These are phyloP conservation scores for Cephalotes varians DNA, from an alignment of 2,888 invertebrate genomes.

Conservation along the genomic window DNA sequence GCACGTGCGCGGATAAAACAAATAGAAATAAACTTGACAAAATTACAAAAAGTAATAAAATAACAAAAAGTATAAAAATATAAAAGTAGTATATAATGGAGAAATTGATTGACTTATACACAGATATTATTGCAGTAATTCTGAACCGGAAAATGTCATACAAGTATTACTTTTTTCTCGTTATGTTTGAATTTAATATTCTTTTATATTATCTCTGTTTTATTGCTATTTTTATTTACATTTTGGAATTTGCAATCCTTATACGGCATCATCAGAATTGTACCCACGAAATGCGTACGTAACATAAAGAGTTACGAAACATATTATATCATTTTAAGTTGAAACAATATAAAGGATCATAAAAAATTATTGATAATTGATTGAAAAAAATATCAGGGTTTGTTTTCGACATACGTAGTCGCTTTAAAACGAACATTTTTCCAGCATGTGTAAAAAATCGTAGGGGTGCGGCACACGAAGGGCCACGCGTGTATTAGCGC, in stretches of 20 bases:
- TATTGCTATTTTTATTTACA: constrained; percentile 35
- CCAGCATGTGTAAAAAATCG: constrained; percentile 62
- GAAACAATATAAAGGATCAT: constrained; percentile 31
- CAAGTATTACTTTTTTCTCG: constrained; percentile 17
- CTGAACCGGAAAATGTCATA: constrained; percentile 5
- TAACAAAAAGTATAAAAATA: background rate
- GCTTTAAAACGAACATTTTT: constrained; percentile 57
- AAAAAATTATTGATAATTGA: constrained; percentile 46
- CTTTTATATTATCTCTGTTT: constrained; percentile 30
- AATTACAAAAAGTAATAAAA: background rate
- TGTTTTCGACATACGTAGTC: constrained; percentile 45
- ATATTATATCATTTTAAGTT: constrained; percentile 29
- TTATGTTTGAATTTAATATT: constrained; percentile 10
- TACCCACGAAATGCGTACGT: background rate
- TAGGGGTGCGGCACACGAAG: background rate
- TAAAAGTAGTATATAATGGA: background rate
- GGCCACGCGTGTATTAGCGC: constrained; percentile 48
- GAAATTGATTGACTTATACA: constrained; percentile 7
- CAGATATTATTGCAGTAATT: background rate
- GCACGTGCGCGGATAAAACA: background rate
- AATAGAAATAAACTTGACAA: background rate
- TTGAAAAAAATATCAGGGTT: constrained; percentile 20
- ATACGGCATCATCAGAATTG: constrained; percentile 20
- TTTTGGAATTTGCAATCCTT: constrained; percentile 33
- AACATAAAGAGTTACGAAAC: constrained; percentile 21